These are phyloP conservation scores for Dryas iulia DNA, from an alignment of 1,140 invertebrate genomes.

Conservation along the genomic window DNA sequence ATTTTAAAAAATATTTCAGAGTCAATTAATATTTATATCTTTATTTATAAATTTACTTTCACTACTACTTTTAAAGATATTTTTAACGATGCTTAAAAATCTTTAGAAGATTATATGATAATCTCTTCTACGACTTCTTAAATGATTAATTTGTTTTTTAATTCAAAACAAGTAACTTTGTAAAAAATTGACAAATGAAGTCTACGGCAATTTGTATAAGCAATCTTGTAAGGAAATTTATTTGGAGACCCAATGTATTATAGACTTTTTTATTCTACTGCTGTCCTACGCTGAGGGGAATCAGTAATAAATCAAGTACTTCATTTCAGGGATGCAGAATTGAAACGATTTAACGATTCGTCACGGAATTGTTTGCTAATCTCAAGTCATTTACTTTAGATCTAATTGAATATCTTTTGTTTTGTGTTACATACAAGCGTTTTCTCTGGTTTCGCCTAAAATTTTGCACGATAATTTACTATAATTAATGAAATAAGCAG, in stretches of 20 bases:
- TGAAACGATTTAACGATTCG: constrained; percentile 8
- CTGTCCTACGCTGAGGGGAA: constrained; percentile 40
- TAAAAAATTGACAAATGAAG: background rate
- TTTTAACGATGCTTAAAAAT: too few relatives aligned
- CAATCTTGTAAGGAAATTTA: constrained; percentile 28
- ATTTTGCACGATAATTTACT: background rate
- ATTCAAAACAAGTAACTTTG: background rate
- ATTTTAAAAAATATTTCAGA: background rate
- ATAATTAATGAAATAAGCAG: too few relatives aligned
- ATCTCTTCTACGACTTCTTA: too few relatives aligned
- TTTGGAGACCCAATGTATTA: constrained; percentile 23
- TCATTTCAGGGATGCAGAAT: constrained; percentile 36
- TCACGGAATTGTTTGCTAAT: background rate
- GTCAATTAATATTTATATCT: too few relatives aligned
- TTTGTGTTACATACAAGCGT: background rate
- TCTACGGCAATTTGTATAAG: constrained; percentile 3
- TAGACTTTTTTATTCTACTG: constrained; percentile 35
- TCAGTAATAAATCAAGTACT: constrained; percentile 43
- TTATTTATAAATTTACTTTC: too few relatives aligned
- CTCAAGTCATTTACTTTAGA: background rate
- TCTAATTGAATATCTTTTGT: background rate
- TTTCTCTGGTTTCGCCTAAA: background rate
- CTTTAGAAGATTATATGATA: too few relatives aligned
- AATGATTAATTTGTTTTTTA: too few relatives aligned
- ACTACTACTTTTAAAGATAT: too few relatives aligned